A percentile compares a stretch with the other conserved stretches of the same genome.
Evolutionary conservation across 2,888 invertebrate species (phyloP).

Genomic region (Drosophila mayaguana): DNA sequence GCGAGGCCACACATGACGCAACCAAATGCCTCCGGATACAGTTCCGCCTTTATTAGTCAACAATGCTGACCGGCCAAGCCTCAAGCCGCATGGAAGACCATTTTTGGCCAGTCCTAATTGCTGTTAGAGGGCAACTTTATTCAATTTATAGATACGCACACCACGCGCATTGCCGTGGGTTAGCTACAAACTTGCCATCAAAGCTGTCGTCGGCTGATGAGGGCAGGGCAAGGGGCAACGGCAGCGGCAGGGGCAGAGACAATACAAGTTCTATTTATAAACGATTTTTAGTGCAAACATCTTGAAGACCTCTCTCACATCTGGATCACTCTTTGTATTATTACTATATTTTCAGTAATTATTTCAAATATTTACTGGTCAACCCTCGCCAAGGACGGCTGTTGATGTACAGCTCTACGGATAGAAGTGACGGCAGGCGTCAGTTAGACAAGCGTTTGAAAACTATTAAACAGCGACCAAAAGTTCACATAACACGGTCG

Average conservation of each 20-base stretch:
- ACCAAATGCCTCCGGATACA: conserved; percentile 43
- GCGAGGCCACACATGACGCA: conserved; percentile 68
- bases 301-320: neutral
- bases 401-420: neutral
- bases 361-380: conserved; percentile 28
- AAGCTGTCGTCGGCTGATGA: neutral
- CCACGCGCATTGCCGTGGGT: conserved; percentile 8
- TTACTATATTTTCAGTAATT: neutral
- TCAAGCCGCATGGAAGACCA: conserved; percentile 13
- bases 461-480: conserved; percentile 78
- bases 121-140: conserved; percentile 56
- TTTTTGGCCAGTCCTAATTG: conserved; percentile 17
- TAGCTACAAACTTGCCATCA: conserved; percentile 14
- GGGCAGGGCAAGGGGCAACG: too few species aligned
- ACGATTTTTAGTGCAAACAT: neutral
- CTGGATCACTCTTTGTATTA: neutral
- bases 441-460: conserved; percentile 79
- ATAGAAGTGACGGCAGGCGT: conserved; percentile 72
- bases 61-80: conserved; percentile 50
- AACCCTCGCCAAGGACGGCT: conserved; percentile 50
- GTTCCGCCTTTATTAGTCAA: conserved; percentile 47
- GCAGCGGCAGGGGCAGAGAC: neutral
- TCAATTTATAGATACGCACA: conserved; percentile 31
- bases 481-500: conserved; percentile 60
- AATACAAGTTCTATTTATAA: neutral